Conservation (phyloP, 2,113 vertebrate genomes). For the Poecile atricapillus region DNA sequence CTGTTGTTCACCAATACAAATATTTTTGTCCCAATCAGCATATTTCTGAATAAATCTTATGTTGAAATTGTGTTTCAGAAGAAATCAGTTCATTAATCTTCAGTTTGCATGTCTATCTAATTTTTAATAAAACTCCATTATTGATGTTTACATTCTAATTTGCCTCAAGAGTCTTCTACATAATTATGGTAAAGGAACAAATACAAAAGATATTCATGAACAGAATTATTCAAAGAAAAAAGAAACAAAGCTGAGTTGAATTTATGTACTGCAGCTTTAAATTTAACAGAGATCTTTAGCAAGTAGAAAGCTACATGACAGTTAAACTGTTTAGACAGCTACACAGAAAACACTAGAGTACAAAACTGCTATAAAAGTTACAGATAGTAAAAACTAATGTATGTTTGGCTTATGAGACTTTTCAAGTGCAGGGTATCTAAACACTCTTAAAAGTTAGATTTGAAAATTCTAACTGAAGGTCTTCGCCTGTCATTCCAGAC, state of each 20-base stretch:
- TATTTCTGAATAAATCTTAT: neutral
- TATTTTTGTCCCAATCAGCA: neutral
- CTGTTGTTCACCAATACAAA: neutral
- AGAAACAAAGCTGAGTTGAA: neutral
- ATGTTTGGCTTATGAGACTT: neutral
- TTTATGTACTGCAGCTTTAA: neutral
- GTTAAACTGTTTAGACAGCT: neutral
- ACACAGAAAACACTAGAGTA: neutral
- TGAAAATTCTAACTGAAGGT: neutral
- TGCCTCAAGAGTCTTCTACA: neutral
- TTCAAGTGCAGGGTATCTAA: neutral
- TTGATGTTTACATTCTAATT: slow-evolving; percentile 30
- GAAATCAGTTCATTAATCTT: neutral
- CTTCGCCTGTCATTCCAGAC: neutral
- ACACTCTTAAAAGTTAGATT: neutral
- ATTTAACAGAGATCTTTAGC: neutral
- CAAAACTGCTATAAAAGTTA: neutral
- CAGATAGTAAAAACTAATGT: neutral
- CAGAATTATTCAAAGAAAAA: neutral
- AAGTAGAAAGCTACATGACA: neutral
- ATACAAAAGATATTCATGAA: neutral
- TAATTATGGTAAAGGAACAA: neutral
- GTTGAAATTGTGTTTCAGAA: neutral
- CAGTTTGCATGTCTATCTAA: neutral
- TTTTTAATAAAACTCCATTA: slow-evolving; percentile 29